These are phyloP conservation scores for Hoplodrina blanda DNA, from an alignment of 2,888 invertebrate genomes.

Conservation along the genomic window DNA sequence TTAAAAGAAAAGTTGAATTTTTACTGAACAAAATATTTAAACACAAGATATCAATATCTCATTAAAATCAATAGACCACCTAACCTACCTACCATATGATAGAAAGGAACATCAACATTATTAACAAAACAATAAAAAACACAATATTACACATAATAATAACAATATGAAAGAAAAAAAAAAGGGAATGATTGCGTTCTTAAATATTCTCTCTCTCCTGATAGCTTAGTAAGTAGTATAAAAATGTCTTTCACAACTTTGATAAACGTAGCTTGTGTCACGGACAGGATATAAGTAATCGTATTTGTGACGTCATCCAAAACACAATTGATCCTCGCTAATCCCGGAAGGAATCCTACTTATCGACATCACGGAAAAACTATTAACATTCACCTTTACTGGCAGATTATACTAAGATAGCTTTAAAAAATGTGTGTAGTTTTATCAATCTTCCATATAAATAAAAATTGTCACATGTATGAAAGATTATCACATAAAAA, in stretches of 20 bases:
- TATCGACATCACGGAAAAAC: conserved; percentile 22
- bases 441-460: neutral
- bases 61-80: too few relatives aligned
- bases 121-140: neutral
- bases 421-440: neutral
- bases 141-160: neutral
- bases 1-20: too few relatives aligned
- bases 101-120: neutral
- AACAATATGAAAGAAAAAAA: neutral
- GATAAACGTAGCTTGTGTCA: neutral
- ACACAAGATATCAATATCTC: too few relatives aligned
- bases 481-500: too few relatives aligned
- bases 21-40: too few relatives aligned
- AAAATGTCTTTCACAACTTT: conserved; percentile 2
- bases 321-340: conserved; percentile 42
- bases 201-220: neutral
- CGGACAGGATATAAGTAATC: conserved; percentile 32
- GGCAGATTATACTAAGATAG: neutral
- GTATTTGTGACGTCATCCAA: conserved; percentile 36
- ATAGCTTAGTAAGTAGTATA: neutral
- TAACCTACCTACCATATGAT: too few relatives aligned
- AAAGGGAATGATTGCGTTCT: neutral
- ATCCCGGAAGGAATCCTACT: conserved; percentile 44
- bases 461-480: too few relatives aligned
- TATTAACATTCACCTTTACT: conserved; percentile 21